These are phyloP conservation scores for Mactra quadrangularis DNA, from an alignment of 1,140 invertebrate species.

Conservation along the genomic window DNA sequence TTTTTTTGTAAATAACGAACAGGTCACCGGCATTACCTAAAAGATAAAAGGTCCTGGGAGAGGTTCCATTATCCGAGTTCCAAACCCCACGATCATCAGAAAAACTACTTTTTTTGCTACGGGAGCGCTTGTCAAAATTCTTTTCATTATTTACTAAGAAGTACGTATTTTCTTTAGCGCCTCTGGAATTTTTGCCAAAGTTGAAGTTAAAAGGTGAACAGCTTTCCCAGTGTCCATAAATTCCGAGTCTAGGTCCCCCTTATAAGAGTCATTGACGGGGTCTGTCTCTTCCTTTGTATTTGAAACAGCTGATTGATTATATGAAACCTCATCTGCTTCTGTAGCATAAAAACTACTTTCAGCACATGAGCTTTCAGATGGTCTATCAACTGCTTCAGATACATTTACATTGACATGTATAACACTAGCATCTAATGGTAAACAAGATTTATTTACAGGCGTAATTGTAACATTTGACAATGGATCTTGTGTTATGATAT, in stretches of 20 bases:
- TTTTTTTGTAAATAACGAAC: background rate
- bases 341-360: background rate
- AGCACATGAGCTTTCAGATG: background rate
- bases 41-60: slow-evolving; percentile 6
- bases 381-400: no score
- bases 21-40: slow-evolving; percentile 17
- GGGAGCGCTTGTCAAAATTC: slow-evolving; percentile 10
- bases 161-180: background rate
- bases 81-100: background rate
- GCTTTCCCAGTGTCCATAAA: background rate
- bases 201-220: slow-evolving; percentile 1
- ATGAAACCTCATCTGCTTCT: background rate
- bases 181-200: slow-evolving; percentile 8
- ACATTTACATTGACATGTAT: no score
- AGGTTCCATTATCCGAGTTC: slow-evolving; percentile 12
- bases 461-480: background rate
- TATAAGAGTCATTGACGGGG: no score
- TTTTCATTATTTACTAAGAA: background rate
- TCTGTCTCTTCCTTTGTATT: no score
- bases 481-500: background rate
- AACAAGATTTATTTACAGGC: background rate
- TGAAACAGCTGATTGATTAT: no score
- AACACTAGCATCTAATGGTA: background rate
- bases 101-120: slow-evolving; percentile 11
- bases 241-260: slow-evolving; percentile 21